Base-by-base conservation (phyloP, 2,888 invertebrate species). In the Cerastis rubricosa region DNA sequence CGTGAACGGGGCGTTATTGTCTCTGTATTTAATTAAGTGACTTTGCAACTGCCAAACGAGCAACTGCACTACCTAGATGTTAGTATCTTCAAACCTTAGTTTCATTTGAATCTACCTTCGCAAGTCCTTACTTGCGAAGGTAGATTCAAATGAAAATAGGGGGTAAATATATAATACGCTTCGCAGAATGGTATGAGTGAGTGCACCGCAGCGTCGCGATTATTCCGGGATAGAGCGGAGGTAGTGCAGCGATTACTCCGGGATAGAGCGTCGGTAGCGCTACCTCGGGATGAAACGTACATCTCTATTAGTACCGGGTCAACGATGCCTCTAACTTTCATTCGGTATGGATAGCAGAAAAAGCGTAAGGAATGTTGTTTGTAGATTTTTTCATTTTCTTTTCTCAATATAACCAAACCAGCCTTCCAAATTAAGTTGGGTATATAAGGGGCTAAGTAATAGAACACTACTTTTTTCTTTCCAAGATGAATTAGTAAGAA, bases 281-380 rank as follows among this genome's bases (percentile, higher is more conserved):
- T 65, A 51, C 25, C 29, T 6, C 64, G 49, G 57, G 54, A 70
- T 82, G 43, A 85, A 77, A 85, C 66, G 79, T 86, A 79, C 84
- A 79, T 76, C 84, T 72, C 66, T 67, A 72, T 79, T 85, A 85
- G 80, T 83, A 74, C 63, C 84, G 66, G 84, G 84, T 83, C 76
- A 85, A 66, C 71, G 84, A 79, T 63, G 76, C 73, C 47, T 71
- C 51, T 61, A 68, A 81, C 67, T 68, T 71, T 71, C 9, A 65
- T 74, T 25, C 12, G 17, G 82, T 84, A 77, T 2, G n/a, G 85
- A 12, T 54, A 69, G 66, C 82, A 85, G 43, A 70, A 54, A 74
- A 67, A 67, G 1, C 25, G 0, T 7, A 17, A 35, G 22, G 9
- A 70, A 69, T 43, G 4, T 40, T 17, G 5, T n/a, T 9, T 2